Evolutionary conservation across 2,113 vertebrate genomes (phyloP).

Genomic region (Catagonus wagneri): DNA sequence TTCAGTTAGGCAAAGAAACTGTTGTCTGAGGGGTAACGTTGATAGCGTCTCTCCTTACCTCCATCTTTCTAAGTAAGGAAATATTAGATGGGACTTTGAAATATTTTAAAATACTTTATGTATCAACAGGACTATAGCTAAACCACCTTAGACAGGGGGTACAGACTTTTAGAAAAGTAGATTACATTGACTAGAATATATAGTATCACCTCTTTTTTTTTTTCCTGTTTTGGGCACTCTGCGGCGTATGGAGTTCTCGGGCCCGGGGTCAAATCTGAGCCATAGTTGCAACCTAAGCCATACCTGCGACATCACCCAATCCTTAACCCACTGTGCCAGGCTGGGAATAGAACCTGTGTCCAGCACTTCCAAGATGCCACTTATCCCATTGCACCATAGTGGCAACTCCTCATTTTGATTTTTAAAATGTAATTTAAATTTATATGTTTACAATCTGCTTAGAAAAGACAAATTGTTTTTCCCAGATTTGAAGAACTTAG

Average conservation of each 20-base stretch:
- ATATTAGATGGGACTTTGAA: conserved; percentile 25
- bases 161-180: conserved; percentile 38
- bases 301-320: no score
- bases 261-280: no score
- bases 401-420: neutral
- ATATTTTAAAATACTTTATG: conserved; percentile 36
- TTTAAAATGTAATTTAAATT: conserved; percentile 39
- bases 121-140: conserved; percentile 3
- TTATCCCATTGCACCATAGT: no score
- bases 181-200: conserved; percentile 49
- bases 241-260: no score
- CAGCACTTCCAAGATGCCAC: no score
- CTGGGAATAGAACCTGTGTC: no score
- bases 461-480: conserved; percentile 61
- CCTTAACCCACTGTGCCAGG: no score
- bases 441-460: conserved; percentile 18
- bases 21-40: neutral
- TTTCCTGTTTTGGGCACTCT: no score
- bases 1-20: conserved; percentile 23
- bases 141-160: neutral
- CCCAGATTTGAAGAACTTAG: conserved; percentile 35
- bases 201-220: conserved; percentile 10
- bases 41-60: neutral
- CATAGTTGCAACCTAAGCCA: no score
- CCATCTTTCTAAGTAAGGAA: conserved; percentile 35